A percentile compares a stretch with the other conserved stretches of the same genome.
phyloP scores from a whole-genome alignment of 2,888 invertebrate genomes.

The Altica lythri region DNA sequence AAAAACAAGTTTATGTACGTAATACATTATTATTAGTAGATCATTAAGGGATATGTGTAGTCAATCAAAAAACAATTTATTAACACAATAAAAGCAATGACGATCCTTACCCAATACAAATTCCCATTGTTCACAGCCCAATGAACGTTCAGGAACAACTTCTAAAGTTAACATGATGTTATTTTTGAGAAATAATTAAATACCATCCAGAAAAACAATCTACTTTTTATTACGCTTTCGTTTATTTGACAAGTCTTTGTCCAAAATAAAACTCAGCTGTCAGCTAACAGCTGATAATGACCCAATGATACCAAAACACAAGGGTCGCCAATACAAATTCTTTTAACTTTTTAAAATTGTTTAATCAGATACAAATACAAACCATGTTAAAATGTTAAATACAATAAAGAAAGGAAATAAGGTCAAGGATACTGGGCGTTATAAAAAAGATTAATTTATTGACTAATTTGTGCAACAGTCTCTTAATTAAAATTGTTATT shows the following conservation, averaged over 20 bases:
- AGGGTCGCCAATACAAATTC: neutral
- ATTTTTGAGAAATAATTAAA: conserved; percentile 22
- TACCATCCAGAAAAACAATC: conserved; percentile 24
- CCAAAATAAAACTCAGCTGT: conserved; percentile 36
- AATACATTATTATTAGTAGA: conserved; percentile 6
- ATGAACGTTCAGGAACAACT: conserved; percentile 92
- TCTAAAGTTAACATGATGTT: conserved; percentile 91
- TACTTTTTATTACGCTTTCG: conserved; percentile 29
- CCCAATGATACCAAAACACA: neutral
- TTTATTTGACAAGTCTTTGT: conserved; percentile 35
- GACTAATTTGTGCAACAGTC: too few species aligned
- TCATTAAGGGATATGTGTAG: conserved; percentile 10
- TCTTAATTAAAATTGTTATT: too few species aligned
- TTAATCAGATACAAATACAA: too few species aligned
- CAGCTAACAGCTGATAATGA: conserved; percentile 24
- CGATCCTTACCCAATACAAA: conserved; percentile 85
- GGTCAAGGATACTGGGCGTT: too few species aligned
- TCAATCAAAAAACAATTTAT: conserved; percentile 29
- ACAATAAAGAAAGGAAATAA: too few species aligned
- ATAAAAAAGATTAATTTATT: too few species aligned
- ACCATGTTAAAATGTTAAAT: too few species aligned
- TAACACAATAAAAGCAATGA: conserved; percentile 26
- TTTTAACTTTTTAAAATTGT: too few species aligned
- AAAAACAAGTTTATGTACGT: neutral
- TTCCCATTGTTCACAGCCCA: conserved; percentile 98